Base-by-base conservation (phyloP, 1,140 invertebrate species). In the Oncopodura yosiiana region DNA sequence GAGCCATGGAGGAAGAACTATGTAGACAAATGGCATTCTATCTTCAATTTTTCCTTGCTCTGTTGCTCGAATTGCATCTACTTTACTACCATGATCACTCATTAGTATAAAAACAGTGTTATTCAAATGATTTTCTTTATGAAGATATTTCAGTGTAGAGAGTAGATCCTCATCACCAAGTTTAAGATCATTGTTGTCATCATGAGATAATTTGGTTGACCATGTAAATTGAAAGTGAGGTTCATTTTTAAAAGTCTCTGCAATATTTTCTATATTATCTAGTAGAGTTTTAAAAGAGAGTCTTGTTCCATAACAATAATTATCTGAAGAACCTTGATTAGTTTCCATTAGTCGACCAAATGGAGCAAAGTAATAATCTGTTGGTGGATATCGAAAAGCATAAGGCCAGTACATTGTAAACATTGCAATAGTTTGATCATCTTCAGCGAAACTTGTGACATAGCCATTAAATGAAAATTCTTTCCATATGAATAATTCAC, bases 401-500 rank as follows among this genome's bases (percentile, higher is more conserved):
- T 37, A 14, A 5, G 36, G 3, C n/a, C n/a, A n/a, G n/a, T n/a
- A n/a, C n/a, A n/a, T n/a, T n/a, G n/a, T n/a, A n/a, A n/a, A n/a
- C n/a, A n/a, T n/a, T n/a, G n/a, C n/a, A 32, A 90, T 81, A 18
- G 72, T 69, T 0, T 80, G 77, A 3, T 75, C 73, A 68, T 94
- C 88, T 74, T 94, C 88, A 0, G 76, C 81, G 48, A 83, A 83
- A 2, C 80, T 79, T 0, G 89, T 92, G 0, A 79, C 75, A 66
- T 83, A 91, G 2, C 83, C 82, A 11, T 76, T 71, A 23, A 81
- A 68, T 53, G 78, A 76, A 65, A 78, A 91, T 53, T 77, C 74
- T 45, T 84, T 80, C 87, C 87, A 92, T 8, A 91, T 73, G 57
- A 88, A 82, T 1, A 81, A 78, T 65, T 87, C 90, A 36, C 74